Percentiles rank a stretch among this genome's conserved stretches.
phyloP scores from a whole-genome alignment of 2,797 vertebrate species.

The Enteromius trimaculatus region DNA sequence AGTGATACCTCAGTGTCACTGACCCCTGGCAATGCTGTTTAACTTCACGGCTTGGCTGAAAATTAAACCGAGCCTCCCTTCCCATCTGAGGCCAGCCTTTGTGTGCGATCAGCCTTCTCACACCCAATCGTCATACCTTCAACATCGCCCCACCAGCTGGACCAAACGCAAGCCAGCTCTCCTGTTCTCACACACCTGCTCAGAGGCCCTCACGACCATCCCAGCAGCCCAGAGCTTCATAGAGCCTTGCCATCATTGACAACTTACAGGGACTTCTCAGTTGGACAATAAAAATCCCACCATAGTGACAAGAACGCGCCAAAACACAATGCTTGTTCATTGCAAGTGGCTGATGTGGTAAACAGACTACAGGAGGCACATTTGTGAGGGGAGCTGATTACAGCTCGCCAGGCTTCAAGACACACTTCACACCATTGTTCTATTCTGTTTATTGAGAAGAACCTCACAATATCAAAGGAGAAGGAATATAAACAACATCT shows the following conservation, averaged over 20 bases:
- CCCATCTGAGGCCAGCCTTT: constrained; percentile 67
- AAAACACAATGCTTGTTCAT: constrained; percentile 45
- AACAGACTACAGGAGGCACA: constrained; percentile 50
- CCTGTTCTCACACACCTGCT: constrained; percentile 56
- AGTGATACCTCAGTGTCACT: constrained; percentile 56
- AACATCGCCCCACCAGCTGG: constrained; percentile 76
- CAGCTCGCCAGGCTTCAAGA: constrained; percentile 68
- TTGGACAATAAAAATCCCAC: constrained; percentile 47
- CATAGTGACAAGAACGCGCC: constrained; percentile 34
- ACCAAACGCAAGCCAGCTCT: constrained; percentile 59
- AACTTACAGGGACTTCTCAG: constrained; percentile 54
- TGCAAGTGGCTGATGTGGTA: constrained; percentile 54
- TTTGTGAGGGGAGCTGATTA: constrained; percentile 55
- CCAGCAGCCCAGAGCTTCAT: constrained; percentile 59
- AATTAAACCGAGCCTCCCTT: constrained; percentile 80
- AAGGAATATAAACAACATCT: constrained; percentile 51
- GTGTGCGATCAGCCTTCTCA: constrained; percentile 60
- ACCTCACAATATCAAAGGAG: constrained; percentile 56
- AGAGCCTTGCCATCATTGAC: constrained; percentile 58
- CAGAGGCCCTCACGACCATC: constrained; percentile 55
- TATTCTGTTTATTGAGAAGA: constrained; percentile 68
- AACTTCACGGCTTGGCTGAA: constrained; percentile 77
- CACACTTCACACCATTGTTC: constrained; percentile 61
- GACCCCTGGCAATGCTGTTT: constrained; percentile 64
- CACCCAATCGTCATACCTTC: constrained; percentile 59